These are phyloP conservation scores for Alosa alosa DNA, from an alignment of 2,113 vertebrate genomes.

Conservation along the genomic window DNA sequence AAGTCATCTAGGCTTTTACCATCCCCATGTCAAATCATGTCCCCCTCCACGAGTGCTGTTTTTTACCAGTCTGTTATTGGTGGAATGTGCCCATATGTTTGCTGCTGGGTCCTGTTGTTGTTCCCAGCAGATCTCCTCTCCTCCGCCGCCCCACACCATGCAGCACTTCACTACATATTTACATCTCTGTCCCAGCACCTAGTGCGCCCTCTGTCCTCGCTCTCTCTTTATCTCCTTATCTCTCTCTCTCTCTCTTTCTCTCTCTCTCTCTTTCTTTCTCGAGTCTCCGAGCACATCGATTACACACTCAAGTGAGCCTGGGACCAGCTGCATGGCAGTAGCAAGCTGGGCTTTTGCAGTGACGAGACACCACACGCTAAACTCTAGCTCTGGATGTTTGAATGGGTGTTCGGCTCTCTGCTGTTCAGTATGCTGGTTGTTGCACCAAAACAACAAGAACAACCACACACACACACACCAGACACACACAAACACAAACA, in stretches of 20 bases:
- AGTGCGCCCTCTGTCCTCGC: slow-evolving; percentile 13
- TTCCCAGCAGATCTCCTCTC: slow-evolving; percentile 23
- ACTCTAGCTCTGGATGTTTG: not conserved
- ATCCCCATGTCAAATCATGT: not conserved
- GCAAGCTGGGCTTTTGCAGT: not conserved
- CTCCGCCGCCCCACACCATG: not conserved
- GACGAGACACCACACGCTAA: not conserved
- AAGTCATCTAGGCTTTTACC: not conserved
- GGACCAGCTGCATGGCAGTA: slow-evolving; percentile 29
- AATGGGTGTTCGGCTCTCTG: not conserved
- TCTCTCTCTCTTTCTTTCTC: not conserved
- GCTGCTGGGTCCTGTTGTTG: slow-evolving; percentile 27
- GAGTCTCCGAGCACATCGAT: slow-evolving; percentile 32
- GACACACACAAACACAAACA: not conserved
- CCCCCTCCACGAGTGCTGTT: not conserved
- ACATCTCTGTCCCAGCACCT: slow-evolving; percentile 21
- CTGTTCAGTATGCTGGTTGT: not conserved
- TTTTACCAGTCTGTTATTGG: not conserved
- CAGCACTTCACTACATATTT: slow-evolving; percentile 42
- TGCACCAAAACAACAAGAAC: not conserved
- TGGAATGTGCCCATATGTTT: slow-evolving; percentile 35
- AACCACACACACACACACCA: not conserved
- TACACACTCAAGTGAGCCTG: slow-evolving; percentile 46
- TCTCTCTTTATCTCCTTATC: not conserved
- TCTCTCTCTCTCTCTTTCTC: slow-evolving; percentile 15